A percentile compares a stretch with the other conserved stretches of the same genome.
These are phyloP conservation scores for Lepus americanus DNA, from an alignment of 2,113 vertebrate genomes.

Conservation along the genomic window DNA sequence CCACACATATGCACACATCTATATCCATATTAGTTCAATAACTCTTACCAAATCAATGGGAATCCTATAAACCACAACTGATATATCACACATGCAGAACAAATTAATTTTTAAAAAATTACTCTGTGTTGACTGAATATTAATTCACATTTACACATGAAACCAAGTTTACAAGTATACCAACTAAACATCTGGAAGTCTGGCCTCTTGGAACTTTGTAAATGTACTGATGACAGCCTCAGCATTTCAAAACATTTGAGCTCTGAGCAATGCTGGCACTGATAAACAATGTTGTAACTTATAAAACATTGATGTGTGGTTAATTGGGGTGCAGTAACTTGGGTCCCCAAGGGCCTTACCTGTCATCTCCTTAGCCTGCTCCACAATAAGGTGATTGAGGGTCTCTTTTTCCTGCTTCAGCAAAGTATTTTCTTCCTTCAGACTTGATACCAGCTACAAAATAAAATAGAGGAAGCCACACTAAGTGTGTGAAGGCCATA, in stretches of 20 bases:
- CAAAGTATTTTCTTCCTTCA: conserved; percentile 95
- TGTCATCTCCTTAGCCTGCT: conserved; percentile 96
- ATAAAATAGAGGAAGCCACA: background rate
- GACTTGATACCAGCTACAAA: conserved; percentile 93
- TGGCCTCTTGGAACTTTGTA: background rate
- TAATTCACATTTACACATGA: conserved; percentile 13
- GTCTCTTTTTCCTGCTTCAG: conserved; percentile 97
- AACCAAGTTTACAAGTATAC: background rate
- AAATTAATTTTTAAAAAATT: conserved; percentile 34
- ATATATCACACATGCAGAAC: conserved; percentile 18
- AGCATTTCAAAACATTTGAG: conserved; percentile 36
- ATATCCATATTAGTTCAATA: conserved; percentile 9
- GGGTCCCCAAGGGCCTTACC: conserved; percentile 85
- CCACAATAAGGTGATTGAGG: conserved; percentile 94
- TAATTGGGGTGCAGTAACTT: background rate
- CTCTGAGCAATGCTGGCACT: background rate
- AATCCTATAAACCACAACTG: conserved; percentile 9
- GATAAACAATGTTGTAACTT: background rate
- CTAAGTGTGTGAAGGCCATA: background rate
- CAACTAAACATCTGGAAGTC: conserved; percentile 6
- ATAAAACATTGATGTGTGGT: background rate
- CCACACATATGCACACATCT: background rate
- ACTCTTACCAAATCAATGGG: conserved; percentile 45
- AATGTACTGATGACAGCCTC: conserved; percentile 27
- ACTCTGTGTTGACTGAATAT: background rate